A percentile compares a stretch with the other conserved stretches of the same genome.
phyloP scores from a whole-genome alignment of 2,797 vertebrate genomes.

The Streptopelia turtur region DNA sequence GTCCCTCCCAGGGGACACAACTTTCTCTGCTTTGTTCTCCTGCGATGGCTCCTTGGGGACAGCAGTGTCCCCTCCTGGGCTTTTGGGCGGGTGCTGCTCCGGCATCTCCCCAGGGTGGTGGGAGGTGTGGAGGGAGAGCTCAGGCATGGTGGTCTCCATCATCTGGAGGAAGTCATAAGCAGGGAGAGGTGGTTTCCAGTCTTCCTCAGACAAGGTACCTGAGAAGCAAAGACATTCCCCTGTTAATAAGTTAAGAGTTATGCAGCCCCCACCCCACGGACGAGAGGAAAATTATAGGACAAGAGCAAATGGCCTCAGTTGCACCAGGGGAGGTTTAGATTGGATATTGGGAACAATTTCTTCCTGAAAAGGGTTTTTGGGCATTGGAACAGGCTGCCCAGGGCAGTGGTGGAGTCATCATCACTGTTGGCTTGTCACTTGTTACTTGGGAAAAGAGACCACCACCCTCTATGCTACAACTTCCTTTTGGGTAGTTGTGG shows the following conservation, averaged over 20 bases:
- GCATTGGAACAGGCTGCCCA: too few relatives aligned
- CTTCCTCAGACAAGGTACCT: conserved; percentile 84
- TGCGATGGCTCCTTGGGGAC: background rate
- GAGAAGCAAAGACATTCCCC: background rate
- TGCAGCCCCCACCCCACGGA: too few relatives aligned
- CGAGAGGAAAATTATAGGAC: too few relatives aligned
- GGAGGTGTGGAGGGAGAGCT: conserved; percentile 67
- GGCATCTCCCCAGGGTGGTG: background rate
- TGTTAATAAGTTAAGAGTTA: background rate
- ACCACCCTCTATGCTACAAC: too few relatives aligned
- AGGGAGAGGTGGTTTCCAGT: conserved; percentile 85
- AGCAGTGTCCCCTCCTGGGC: background rate
- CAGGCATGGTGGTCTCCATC: conserved; percentile 82
- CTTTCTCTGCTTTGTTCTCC: background rate
- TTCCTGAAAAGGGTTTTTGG: too few relatives aligned
- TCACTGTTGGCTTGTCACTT: too few relatives aligned
- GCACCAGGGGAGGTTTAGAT: too few relatives aligned
- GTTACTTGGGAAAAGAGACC: too few relatives aligned
- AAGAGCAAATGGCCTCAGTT: too few relatives aligned
- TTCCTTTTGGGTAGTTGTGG: too few relatives aligned
- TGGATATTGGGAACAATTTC: too few relatives aligned
- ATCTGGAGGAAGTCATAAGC: conserved; percentile 88
- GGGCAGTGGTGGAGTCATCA: too few relatives aligned
- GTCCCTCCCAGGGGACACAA: background rate
- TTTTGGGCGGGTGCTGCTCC: background rate